A percentile compares a stretch with the other conserved stretches of the same genome.
phyloP scores from a whole-genome alignment of 2,113 vertebrate species.

The Microcebus jonahi region DNA sequence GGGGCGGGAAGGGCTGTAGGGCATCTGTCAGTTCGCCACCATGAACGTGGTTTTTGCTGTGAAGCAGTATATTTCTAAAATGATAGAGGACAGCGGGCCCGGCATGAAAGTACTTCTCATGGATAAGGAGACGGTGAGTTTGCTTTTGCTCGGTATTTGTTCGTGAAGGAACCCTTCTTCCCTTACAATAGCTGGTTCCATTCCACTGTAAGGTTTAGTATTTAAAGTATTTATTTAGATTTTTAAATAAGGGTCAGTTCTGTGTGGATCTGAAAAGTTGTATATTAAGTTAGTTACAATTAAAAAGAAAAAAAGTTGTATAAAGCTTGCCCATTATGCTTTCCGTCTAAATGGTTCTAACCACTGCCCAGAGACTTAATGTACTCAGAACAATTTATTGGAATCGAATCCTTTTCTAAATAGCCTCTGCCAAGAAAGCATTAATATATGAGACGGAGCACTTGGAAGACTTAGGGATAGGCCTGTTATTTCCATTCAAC shows the following conservation, averaged over 20 bases:
- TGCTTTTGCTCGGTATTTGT: neutral
- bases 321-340: neutral
- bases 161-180: neutral
- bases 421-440: conserved; percentile 4
- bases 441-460: neutral
- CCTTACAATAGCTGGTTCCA: neutral
- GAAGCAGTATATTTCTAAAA: conserved; percentile 95
- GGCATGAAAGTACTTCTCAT: conserved; percentile 98
- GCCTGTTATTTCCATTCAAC: neutral
- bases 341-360: neutral
- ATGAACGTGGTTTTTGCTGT: conserved; percentile 98
- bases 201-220: neutral
- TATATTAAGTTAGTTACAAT: neutral
- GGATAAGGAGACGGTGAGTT: conserved; percentile 96
- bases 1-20: neutral
- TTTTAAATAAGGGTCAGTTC: neutral
- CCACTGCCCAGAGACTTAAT: neutral
- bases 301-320: neutral
- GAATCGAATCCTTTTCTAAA: conserved; percentile 20
- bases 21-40: neutral
- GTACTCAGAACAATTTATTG: neutral
- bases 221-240: neutral
- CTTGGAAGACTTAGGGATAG: neutral
- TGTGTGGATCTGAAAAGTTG: neutral
- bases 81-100: conserved; percentile 97